A percentile compares a stretch with the other conserved stretches of the same genome.
phyloP scores from a whole-genome alignment of 2,113 vertebrate genomes.

The Triplophysa tibetana region DNA sequence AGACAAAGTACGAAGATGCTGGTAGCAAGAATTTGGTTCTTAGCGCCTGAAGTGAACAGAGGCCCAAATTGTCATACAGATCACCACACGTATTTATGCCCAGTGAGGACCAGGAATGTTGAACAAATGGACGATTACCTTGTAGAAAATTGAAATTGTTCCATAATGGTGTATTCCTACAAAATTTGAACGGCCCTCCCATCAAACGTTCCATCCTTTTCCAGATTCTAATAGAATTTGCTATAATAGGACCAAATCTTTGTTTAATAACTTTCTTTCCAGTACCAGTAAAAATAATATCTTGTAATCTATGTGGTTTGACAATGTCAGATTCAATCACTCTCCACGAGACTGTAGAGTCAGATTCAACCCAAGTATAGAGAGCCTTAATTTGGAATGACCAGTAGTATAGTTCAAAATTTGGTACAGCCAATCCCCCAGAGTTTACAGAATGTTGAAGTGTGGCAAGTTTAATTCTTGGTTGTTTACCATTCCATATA shows the following conservation, averaged over 20 bases:
- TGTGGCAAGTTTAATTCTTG: constrained; percentile 5
- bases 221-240: not conserved
- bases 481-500: not conserved
- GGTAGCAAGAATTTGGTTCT: too few species aligned
- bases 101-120: too few species aligned
- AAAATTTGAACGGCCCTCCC: not conserved
- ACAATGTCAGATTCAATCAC: not conserved
- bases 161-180: not conserved
- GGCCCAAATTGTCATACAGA: too few species aligned
- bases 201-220: too few species aligned
- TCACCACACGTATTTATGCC: not conserved
- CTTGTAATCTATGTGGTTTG: not conserved
- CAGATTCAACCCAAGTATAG: not conserved
- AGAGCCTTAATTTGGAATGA: constrained; percentile 1
- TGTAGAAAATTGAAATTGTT: not conserved
- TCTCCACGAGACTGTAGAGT: not conserved
- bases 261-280: not conserved
- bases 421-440: not conserved
- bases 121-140: too few species aligned
- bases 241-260: not conserved
- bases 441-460: not conserved
- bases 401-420: constrained; percentile 3
- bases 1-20: too few species aligned
- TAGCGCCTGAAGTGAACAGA: too few species aligned
- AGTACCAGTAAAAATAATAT: not conserved